phyloP scores from a whole-genome alignment of 2,113 vertebrate genomes.

The Pungitius pungitius region DNA sequence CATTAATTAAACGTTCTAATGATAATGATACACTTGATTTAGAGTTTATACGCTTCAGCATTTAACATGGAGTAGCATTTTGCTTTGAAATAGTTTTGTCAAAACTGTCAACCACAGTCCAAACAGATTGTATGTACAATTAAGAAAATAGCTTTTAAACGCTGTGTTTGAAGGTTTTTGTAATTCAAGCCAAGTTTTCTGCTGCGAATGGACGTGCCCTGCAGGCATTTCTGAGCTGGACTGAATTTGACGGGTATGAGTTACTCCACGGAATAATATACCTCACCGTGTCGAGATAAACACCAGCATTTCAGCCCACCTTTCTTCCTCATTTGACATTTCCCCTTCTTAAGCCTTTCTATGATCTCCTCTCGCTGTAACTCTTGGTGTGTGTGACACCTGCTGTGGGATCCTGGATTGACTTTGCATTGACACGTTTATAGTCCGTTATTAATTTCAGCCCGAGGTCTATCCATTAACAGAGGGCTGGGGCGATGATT shows the following conservation, averaged over 20 bases:
- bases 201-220: too few relatives aligned
- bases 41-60: background rate
- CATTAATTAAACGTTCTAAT: slow-evolving; percentile 8
- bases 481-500: background rate
- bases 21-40: background rate
- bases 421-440: background rate
- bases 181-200: too few relatives aligned
- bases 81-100: background rate
- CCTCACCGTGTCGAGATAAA: background rate
- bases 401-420: background rate
- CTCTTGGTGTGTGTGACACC: background rate
- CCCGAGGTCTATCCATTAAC: background rate
- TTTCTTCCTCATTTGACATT: background rate
- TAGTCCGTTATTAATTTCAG: background rate
- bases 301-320: background rate
- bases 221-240: background rate
- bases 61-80: background rate
- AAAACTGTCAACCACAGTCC: background rate
- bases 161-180: background rate
- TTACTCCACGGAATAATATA: background rate
- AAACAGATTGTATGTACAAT: background rate
- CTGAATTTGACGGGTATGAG: too few relatives aligned
- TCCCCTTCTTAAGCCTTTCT: background rate
- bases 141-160: background rate
- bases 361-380: background rate